These are phyloP conservation scores for Spongilla lacustris DNA, from an alignment of 37 sponge, comb jelly and placozoan genomes.

Conservation along the genomic window DNA sequence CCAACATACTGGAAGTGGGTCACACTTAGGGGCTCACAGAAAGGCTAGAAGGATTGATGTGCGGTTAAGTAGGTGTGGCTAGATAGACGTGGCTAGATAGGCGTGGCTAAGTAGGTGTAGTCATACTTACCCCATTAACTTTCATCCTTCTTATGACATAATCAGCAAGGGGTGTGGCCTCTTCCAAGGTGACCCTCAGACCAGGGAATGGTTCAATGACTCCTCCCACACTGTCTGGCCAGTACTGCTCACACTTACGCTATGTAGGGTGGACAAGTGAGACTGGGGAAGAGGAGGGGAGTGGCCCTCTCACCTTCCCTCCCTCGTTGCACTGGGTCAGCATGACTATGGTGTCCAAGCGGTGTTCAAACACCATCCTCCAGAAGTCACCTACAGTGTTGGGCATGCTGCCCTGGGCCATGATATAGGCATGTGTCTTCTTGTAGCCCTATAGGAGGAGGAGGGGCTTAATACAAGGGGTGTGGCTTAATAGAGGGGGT, in stretches of 20 bases:
- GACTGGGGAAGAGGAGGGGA: neutral
- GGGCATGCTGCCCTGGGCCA: neutral
- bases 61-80: neutral
- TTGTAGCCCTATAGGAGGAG: constrained; percentile 36
- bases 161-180: constrained; percentile 66
- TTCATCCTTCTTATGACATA: constrained; percentile 61
- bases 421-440: constrained; percentile 28
- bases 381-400: neutral
- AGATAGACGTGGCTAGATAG: neutral
- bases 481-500: too few species aligned
- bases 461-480: too few species aligned
- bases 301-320: constrained; percentile 31
- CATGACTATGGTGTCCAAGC: neutral
- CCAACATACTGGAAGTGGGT: constrained; percentile 74
- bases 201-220: neutral
- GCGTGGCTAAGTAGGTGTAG: too few species aligned
- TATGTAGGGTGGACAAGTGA: neutral
- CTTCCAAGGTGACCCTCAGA: constrained; percentile 36
- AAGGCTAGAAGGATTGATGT: neutral
- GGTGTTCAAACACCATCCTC: neutral
- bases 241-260: constrained; percentile 91
- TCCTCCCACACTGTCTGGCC: constrained; percentile 79
- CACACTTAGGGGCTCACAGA: constrained; percentile 14
- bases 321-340: constrained; percentile 16
- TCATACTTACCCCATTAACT: constrained; percentile 48